Evolutionary conservation across 2,797 vertebrate species (phyloP), one percentile per base, ranked within the genome.

Genomic region (Myotis daubentonii): DNA sequence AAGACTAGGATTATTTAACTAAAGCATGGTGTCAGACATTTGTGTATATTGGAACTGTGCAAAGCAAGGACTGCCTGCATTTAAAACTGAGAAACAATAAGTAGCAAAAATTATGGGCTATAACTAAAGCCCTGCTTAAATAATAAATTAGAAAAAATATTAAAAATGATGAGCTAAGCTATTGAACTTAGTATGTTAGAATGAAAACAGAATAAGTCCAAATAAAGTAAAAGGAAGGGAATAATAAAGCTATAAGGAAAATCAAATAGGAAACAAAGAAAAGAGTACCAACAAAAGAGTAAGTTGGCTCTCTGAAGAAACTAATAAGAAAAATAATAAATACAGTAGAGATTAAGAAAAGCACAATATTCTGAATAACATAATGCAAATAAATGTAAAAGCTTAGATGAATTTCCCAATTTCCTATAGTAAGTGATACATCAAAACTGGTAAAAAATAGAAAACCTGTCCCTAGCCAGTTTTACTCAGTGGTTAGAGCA

Each of bases 191-290:
- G 66, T 76, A 62, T 92, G 8, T 96, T 89, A 41, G n/a, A 75
- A 23, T 55, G 78, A 65, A 92, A 94, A 92, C 38, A 87, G 25
- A 86, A 51, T 78, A 90, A 94, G 68, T 91, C 19, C 83, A 94
- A 93, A 74, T 68, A 79, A 94, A 89, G 30, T 72, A 82, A 94
- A 95, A 94, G 15, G 44, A 89, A 20, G 55, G 23, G 79, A 96
- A 92, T 83, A 33, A 33, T 80, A 75, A 90, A 62, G 7, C 1
- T 51, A 51, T 33, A 38, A 80, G 8, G 51, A 81, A 76, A 95
- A 75, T 74, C 92, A 93, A 89, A 60, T 82, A 89, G 53, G 75
- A 93, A 94, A 83, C 84, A 75, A 94, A 81, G 25, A 91, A 72
- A 93, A 36, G 36, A 76, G 22, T 65, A 71, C 92, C 53, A 92